These are phyloP conservation scores for Amphipyra tragopoginis DNA, from an alignment of 2,888 invertebrate species.

Conservation along the genomic window DNA sequence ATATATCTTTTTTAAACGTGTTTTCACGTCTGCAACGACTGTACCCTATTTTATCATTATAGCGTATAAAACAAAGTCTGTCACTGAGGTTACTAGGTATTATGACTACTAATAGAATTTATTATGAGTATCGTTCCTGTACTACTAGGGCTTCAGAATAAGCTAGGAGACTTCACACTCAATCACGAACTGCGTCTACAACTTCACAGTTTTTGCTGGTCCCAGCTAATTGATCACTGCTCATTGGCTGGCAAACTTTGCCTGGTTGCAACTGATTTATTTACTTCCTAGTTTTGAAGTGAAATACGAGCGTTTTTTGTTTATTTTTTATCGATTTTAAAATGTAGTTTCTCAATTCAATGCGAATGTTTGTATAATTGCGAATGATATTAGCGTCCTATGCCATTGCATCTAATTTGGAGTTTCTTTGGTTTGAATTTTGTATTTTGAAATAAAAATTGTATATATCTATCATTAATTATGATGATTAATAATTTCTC, in stretches of 20 bases:
- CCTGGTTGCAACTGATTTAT: slow-evolving; percentile 47
- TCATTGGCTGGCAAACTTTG: slow-evolving; percentile 41
- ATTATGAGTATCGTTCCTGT: background rate
- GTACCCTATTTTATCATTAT: no score
- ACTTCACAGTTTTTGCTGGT: slow-evolving; percentile 42
- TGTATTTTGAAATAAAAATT: no score
- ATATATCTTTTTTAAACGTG: no score
- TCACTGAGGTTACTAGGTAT: no score
- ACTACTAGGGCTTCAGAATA: slow-evolving; percentile 11
- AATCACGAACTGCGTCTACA: slow-evolving; percentile 22
- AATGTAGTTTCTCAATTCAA: background rate
- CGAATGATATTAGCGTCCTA: no score
- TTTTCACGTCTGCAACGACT: no score
- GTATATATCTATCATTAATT: no score
- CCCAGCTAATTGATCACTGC: slow-evolving; percentile 43
- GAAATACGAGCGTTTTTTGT: slow-evolving; percentile 10
- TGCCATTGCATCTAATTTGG: no score
- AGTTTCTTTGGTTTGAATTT: no score
- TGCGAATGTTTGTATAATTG: background rate
- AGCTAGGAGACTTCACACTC: slow-evolving; percentile 26
- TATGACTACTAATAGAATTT: background rate
- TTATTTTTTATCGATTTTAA: background rate
- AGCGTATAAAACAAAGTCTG: no score
- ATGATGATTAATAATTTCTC: no score
- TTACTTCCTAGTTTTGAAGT: slow-evolving; percentile 21